phyloP scores from a whole-genome alignment of 2,113 vertebrate species.

The Otolemur garnettii region DNA sequence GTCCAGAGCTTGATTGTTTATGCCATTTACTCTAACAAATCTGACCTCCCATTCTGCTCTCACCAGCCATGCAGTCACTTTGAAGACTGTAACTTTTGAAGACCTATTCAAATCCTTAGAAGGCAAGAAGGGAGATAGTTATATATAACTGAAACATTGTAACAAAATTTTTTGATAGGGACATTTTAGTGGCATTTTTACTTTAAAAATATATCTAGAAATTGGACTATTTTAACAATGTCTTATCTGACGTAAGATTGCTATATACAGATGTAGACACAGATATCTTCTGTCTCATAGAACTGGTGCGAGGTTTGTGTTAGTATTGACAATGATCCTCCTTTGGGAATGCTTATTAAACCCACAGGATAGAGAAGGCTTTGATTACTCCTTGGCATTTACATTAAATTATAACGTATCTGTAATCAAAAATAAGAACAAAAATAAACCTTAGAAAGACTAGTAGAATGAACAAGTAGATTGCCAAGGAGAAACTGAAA shows the following conservation, averaged over 20 bases:
- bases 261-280: too few species aligned
- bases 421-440: neutral
- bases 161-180: neutral
- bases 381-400: neutral
- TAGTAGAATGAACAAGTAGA: neutral
- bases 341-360: constrained; percentile 14
- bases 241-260: neutral
- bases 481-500: neutral
- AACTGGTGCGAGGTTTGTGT: neutral
- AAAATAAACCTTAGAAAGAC: neutral
- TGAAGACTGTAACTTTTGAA: constrained; percentile 10
- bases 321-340: neutral
- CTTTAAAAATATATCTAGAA: neutral
- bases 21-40: neutral
- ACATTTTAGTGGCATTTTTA: neutral
- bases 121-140: neutral
- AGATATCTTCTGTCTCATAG: neutral
- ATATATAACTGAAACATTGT: neutral
- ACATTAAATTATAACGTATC: neutral
- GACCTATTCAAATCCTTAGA: neutral
- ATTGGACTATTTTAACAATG: neutral
- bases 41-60: neutral
- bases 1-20: neutral
- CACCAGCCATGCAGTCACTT: neutral
- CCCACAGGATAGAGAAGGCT: neutral